Evolutionary conservation across 2,113 vertebrate genomes (phyloP).

Genomic region (Saimiri boliviensis): DNA sequence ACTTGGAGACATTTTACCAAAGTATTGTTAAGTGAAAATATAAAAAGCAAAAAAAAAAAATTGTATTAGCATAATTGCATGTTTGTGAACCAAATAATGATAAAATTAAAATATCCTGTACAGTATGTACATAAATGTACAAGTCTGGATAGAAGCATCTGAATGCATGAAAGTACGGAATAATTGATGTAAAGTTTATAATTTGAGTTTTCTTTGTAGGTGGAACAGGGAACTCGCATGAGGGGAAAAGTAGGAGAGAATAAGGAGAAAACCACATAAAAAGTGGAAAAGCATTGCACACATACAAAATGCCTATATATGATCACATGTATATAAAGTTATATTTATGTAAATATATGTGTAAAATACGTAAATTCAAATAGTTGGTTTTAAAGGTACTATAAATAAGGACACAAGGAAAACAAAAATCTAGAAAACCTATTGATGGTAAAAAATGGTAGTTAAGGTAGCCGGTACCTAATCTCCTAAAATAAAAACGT

Average conservation of each 20-base stretch:
- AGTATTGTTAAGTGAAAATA: neutral
- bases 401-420: neutral
- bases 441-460: neutral
- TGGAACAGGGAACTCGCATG: neutral
- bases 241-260: neutral
- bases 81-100: neutral
- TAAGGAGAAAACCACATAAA: neutral
- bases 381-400: neutral
- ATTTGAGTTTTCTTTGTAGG: neutral
- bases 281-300: neutral
- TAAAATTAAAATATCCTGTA: neutral
- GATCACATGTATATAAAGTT: slow-evolving; percentile 5
- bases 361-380: neutral
- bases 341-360: neutral
- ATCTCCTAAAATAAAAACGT: neutral
- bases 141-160: neutral
- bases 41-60: neutral
- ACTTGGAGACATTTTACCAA: neutral
- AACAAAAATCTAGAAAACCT: neutral
- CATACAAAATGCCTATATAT: neutral
- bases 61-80: neutral
- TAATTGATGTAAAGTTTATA: neutral
- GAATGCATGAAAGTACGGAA: neutral
- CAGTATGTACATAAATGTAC: neutral
- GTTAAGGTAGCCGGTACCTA: neutral